Conservation (phyloP, 30 jellyfish, hydroid and myxozoan genomes). For the Cassiopea xamachana region DNA sequence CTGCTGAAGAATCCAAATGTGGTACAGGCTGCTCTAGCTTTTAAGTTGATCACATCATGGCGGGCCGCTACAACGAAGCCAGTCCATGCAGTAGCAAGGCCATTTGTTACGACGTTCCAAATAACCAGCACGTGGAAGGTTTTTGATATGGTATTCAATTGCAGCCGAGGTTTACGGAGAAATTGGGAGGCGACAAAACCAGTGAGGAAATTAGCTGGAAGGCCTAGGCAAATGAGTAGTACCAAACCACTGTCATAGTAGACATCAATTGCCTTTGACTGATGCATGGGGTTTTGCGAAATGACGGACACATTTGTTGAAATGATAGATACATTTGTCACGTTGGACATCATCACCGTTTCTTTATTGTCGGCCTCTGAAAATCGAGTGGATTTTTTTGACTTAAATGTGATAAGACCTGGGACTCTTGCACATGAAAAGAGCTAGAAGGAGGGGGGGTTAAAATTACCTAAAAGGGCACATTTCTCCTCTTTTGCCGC, state of each 20-base stretch:
- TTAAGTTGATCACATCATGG: not conserved
- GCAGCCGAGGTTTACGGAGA: not conserved
- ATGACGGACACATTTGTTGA: not conserved
- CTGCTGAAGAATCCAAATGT: slow-evolving; percentile 17
- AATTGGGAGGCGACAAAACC: not conserved
- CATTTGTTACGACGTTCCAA: not conserved
- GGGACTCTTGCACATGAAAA: no score
- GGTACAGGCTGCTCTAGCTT: not conserved
- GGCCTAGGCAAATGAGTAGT: not conserved
- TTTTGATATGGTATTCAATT: not conserved
- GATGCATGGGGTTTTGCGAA: not conserved
- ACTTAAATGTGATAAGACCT: no score
- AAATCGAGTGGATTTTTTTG: no score
- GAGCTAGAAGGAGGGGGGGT: no score
- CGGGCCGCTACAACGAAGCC: slow-evolving; percentile 4
- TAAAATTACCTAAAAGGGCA: no score
- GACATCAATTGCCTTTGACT: not conserved
- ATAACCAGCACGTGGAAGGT: slow-evolving; percentile 4
- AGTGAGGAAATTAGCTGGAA: not conserved
- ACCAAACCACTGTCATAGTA: not conserved
- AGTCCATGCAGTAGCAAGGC: not conserved
- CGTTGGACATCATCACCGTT: no score
- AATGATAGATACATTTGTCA: not conserved
- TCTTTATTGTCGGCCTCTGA: no score
- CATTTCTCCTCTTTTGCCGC: no score